Base-by-base conservation (phyloP, 2,113 vertebrate species). In the Clupea harengus region DNA sequence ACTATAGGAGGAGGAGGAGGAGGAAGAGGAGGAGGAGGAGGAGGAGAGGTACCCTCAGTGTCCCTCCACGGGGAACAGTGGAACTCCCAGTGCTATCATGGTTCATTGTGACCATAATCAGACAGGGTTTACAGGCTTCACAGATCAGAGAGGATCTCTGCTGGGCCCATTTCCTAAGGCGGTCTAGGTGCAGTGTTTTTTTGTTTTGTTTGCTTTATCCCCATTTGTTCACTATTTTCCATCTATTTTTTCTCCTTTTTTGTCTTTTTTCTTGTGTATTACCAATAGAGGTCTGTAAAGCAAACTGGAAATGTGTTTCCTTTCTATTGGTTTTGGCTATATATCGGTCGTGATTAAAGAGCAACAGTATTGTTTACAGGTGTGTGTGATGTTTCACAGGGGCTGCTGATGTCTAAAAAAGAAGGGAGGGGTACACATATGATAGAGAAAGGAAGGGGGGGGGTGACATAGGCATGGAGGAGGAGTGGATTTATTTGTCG, bases 401-500 rank as follows among this genome's bases (percentile, higher is more conserved):
- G n/a, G 64, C 18, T 60, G 54, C 1, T 60, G 54, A 5, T 67
- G 64, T n/a, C 0, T 64, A 4, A n/a, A 22, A 64, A 0, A 22
- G 22, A 64, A 22, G 57, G 9, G n/a, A 5, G 64, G 0, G n/a
- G 25, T n/a, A 28, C 28, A 32, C 32, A 10, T 9, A 32, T 72
- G 64, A 28, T 9, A 2, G 64, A 7, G 25, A 10, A 25, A n/a
- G n/a, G 20, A 22, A 6, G 60, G 0, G 22, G 6, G 60, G 6
- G 22, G 6, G 5, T 67, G 54, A 5, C n/a, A 10, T 25, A 3
- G 20, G n/a, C 25, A 10, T 67, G 7, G n/a, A 9, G 10, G 64
- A 22, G 45, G 81, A 46, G 81, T 22, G 46, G 78, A 85, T 85
- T 81, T 22, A 67, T 85, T 81, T 82, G 81, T 82, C 46, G 39